Conservation (phyloP, 1,140 invertebrate genomes). For the roundworm (Caenorhabditis elegans) region WBcel235 BX284602.5:4800001-4800500, state of each 20-base stretch:
- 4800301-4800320: slow-evolving; percentile 45
- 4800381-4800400: slow-evolving; percentile 33
- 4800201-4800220: slow-evolving; percentile 33
- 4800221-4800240: slow-evolving; percentile 16
- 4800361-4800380: slow-evolving; percentile 34
- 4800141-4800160: slow-evolving; percentile 10
- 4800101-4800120: slow-evolving; percentile 18
- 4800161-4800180: slow-evolving; percentile 9
- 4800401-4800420: slow-evolving; percentile 36
- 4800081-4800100: slow-evolving; percentile 18
- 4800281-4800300: slow-evolving; percentile 29
- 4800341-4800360: slow-evolving; percentile 26
- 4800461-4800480: slow-evolving; percentile 30
- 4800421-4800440: slow-evolving; percentile 45
- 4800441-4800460: slow-evolving; percentile 38
- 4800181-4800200: slow-evolving; percentile 26
- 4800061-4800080: background rate
- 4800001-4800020: background rate
- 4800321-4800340: slow-evolving; percentile 11
- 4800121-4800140: background rate
- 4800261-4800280: slow-evolving; percentile 36
- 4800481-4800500: slow-evolving; percentile 24
- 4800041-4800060: background rate
- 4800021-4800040: slow-evolving; percentile 18
- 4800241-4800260: slow-evolving; percentile 36